Base-by-base conservation (phyloP, 2,113 vertebrate species). In the Probosciger aterrimus region DNA sequence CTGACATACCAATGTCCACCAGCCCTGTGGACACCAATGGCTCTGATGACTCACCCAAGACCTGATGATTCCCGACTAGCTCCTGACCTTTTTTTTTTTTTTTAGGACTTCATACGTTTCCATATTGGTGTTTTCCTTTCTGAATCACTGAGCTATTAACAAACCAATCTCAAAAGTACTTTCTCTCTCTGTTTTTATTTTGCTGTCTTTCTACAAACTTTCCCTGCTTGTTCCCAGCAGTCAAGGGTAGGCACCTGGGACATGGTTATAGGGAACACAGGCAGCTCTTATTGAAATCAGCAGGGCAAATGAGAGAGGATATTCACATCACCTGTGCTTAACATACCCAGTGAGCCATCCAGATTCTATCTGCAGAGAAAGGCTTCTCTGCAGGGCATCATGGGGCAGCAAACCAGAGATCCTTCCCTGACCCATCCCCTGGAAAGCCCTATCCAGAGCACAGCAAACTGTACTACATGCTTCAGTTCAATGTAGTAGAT, bases 361-460 rank as follows among this genome's bases (percentile, higher is more conserved):
- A 41, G 28, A 62, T 15, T 47, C 12, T 39, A 31, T 60, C 39
- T 39, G 19, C 60, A 67, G 13, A 30, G 31, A 33, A 6, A 50
- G 3, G 33, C 6, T 73, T n/a, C 60, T 52, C 37, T 39, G 33
- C 44, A 73, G 33, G 17, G 11, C 30, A 52, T 46, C 20, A 18
- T 5, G 24, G 44, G 17, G 20, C 68, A 86, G 52, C 37, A 67
- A 25, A 47, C 18, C 46, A 47, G 52, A 62, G 17, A 17, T 67
- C 19, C 11, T 67, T 59, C 50, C 50, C 16, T 60, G 46, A 44
- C 18, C 24, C n/a, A 63, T 41, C 25, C n/a, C 71, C 11, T 4
- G 5, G 31, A 46, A 3, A 3, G 59, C 33, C 22, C 4, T 31
- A 37, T 7, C 27, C 50, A 47, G 27, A 39, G 22, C 1, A 0